Evolutionary conservation across 2,113 vertebrate genomes (phyloP).

Genomic region (Lamprotornis superbus): DNA sequence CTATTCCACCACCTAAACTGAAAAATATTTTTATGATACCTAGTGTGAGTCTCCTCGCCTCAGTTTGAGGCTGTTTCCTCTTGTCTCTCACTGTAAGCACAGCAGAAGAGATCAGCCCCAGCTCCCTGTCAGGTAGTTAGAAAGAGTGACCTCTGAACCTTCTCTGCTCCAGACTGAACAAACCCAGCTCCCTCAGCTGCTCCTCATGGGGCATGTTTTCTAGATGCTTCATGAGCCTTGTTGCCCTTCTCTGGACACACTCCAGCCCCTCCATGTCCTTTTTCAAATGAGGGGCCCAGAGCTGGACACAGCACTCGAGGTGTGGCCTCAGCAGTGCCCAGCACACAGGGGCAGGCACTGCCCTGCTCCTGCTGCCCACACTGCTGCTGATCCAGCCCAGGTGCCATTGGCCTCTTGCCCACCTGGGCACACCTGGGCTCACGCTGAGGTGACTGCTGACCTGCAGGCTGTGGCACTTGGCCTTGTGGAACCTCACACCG

Average conservation of each 20-base stretch:
- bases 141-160: neutral
- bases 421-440: neutral
- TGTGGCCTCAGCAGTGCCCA: neutral
- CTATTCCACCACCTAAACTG: neutral
- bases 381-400: neutral
- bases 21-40: neutral
- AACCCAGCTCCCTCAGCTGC: neutral
- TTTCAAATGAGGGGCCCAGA: too few relatives aligned
- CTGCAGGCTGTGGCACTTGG: neutral
- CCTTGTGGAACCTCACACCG: neutral
- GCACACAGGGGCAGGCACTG: neutral
- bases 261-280: neutral
- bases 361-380: neutral
- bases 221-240: neutral
- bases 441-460: neutral
- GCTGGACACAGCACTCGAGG: neutral
- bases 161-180: neutral
- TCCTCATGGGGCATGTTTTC: neutral
- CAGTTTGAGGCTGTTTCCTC: neutral
- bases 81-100: neutral
- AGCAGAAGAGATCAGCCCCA: neutral
- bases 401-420: neutral
- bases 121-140: neutral
- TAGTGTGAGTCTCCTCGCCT: neutral
- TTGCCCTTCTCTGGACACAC: neutral